A percentile compares a stretch with the other conserved stretches of the same genome.
Evolutionary conservation across 2,888 invertebrate genomes (phyloP).

Genomic region (Netelia virgata): DNA sequence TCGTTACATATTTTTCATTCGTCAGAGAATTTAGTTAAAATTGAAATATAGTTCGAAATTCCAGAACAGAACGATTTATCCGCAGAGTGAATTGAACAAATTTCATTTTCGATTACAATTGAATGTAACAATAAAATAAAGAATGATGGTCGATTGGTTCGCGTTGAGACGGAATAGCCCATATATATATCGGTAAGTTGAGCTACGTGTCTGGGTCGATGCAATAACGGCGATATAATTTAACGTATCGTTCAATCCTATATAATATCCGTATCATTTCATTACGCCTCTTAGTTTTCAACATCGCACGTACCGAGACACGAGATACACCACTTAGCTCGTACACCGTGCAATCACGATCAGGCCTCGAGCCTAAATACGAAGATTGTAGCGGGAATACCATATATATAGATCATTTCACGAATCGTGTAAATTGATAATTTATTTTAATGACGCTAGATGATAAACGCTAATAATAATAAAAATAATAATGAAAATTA

Average conservation of each 20-base stretch:
- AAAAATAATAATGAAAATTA: conserved; percentile 11
- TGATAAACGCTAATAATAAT: not conserved
- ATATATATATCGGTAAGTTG: not conserved
- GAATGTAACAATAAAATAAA: not conserved
- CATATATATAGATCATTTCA: conserved; percentile 24
- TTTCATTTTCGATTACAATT: not conserved
- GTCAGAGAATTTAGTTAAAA: no score
- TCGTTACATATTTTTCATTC: no score
- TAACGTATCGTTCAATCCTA: conserved; percentile 59
- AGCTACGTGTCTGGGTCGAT: conserved; percentile 40
- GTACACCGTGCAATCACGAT: conserved; percentile 46
- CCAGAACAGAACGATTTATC: no score
- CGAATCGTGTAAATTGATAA: conserved; percentile 5
- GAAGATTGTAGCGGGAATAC: conserved; percentile 9
- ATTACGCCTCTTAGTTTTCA: conserved; percentile 59
- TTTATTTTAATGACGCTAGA: not conserved
- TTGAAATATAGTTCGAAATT: no score
- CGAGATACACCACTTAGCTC: conserved; percentile 61
- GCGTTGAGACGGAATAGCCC: not conserved
- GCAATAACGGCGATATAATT: conserved; percentile 63
- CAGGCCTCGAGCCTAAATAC: conserved; percentile 38
- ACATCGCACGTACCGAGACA: conserved; percentile 50
- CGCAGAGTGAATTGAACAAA: not conserved
- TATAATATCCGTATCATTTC: conserved; percentile 67
- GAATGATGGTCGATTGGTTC: not conserved